Evolutionary conservation across 1,140 invertebrate species (phyloP), one percentile per base, ranked within the genome.

Genomic region (Hylyphantes graminicola): DNA sequence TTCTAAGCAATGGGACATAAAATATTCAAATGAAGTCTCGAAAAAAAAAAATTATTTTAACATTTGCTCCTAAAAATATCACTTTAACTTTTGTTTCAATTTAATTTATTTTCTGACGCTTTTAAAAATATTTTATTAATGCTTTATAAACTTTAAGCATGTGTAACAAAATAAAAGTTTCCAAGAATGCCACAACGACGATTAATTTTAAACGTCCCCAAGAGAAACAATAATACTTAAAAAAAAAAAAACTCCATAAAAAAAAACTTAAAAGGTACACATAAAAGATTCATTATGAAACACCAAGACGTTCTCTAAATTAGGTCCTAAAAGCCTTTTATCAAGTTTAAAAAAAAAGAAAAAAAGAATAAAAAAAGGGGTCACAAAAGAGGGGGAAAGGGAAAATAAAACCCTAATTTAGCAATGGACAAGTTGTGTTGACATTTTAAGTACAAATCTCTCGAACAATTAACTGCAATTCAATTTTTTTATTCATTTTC

Each of bases 401-500:
- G 35, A 77, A 78, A 73, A 35, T 35, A 83, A 83, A 83, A 67
- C 19, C 51, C 70, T 75, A 75, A 74, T 83, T 83, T 74, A 74
- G 72, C 57, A 74, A 74, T 57, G 72, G 68, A 83, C 72, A 75
- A 73, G 21, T 51, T 19, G 68, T 75, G 80, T 74, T 83, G 80
- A 83, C 80, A 83, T 75, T 73, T 55, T 70, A 73, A 83, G 80
- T 55, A 75, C 80, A 83, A 83, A 83, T 83, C 80, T 83, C 80
- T 13, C 59, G 70, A 75, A 83, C 80, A 83, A 83, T 83, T 83
- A 83, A 83, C 80, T 75, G 80, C 80, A 74, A 75, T 83, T 83
- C 80, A 65, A 61, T 83, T 51, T 50, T 50, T 57, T 74, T 74
- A 61, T 15, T 61, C 17, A 61, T 78, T 65, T 59, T 65, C 48